Conservation (phyloP, 37 sponge, comb jelly and placozoan genomes). For the Axinella damicornis region DNA sequence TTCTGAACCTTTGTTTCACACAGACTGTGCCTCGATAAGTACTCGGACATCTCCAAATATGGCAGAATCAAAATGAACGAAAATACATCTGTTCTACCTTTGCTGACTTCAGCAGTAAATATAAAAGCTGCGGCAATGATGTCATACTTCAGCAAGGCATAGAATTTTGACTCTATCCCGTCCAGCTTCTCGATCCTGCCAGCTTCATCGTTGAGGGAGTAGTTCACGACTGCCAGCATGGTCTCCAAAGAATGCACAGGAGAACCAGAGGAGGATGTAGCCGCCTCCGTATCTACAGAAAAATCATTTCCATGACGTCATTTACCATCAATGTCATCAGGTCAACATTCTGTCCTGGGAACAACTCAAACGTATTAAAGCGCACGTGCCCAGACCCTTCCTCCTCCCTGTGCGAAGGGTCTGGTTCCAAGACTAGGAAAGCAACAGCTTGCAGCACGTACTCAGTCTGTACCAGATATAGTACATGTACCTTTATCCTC, state of each 20-base stretch:
- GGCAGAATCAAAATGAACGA: constrained; percentile 78
- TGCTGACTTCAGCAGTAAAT: constrained; percentile 29
- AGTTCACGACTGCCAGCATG: constrained; percentile 55
- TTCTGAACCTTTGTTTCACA: constrained; percentile 52
- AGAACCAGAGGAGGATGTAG: neutral
- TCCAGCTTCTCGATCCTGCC: constrained; percentile 46
- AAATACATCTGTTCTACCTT: constrained; percentile 60
- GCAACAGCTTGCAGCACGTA: too few species aligned
- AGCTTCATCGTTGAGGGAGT: constrained; percentile 74
- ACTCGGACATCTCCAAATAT: constrained; percentile 59
- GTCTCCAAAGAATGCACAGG: neutral
- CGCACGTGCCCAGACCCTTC: too few species aligned
- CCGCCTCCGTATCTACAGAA: neutral
- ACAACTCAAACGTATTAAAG: too few species aligned
- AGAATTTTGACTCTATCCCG: constrained; percentile 75
- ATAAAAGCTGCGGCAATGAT: constrained; percentile 47
- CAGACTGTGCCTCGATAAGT: constrained; percentile 48
- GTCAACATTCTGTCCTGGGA: too few species aligned
- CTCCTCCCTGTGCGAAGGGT: too few species aligned
- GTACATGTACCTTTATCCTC: too few species aligned
- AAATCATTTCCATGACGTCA: too few species aligned
- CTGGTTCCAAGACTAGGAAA: too few species aligned
- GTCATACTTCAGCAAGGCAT: constrained; percentile 42
- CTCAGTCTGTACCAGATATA: too few species aligned
- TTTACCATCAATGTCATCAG: too few species aligned